A percentile compares a stretch with the other conserved stretches of the same genome.
phyloP scores from a whole-genome alignment of 2,797 vertebrate species.

The Neomorphus geoffroyi region DNA sequence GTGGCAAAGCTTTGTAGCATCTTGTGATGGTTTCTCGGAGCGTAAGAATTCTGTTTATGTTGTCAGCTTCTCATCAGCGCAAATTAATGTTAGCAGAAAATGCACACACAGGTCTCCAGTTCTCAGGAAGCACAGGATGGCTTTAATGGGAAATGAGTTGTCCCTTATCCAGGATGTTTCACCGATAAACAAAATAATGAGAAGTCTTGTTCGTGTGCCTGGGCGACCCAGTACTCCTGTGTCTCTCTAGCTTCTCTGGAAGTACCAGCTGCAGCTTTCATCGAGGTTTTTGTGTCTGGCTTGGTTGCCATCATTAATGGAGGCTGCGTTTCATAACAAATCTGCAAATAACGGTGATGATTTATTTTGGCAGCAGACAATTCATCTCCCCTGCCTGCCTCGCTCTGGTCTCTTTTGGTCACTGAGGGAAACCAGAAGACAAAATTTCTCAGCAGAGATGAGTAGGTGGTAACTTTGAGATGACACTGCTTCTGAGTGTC shows the following conservation, averaged over 20 bases:
- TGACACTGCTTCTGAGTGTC: background rate
- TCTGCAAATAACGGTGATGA: background rate
- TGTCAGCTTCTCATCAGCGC: background rate
- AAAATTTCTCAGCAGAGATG: background rate
- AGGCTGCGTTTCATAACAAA: background rate
- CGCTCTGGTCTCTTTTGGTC: background rate
- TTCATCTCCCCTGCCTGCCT: background rate
- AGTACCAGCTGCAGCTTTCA: background rate
- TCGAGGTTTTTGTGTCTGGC: background rate
- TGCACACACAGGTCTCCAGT: background rate
- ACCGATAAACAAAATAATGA: conserved; percentile 26
- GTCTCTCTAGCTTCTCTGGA: conserved; percentile 1
- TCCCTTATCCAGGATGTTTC: conserved; percentile 5
- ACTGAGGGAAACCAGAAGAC: background rate
- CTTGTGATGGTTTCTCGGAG: background rate
- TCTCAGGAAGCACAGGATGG: background rate
- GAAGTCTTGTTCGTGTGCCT: background rate
- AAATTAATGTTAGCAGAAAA: background rate
- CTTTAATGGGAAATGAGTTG: conserved; percentile 15
- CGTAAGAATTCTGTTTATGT: background rate
- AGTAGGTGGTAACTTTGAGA: background rate
- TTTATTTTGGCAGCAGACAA: background rate
- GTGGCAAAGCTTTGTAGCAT: background rate
- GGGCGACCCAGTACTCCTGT: background rate
- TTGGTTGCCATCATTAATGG: background rate